Evolutionary conservation across 92 coral and sea anemone genomes (phyloP).

Genomic region (Blastomussa wellsi): DNA sequence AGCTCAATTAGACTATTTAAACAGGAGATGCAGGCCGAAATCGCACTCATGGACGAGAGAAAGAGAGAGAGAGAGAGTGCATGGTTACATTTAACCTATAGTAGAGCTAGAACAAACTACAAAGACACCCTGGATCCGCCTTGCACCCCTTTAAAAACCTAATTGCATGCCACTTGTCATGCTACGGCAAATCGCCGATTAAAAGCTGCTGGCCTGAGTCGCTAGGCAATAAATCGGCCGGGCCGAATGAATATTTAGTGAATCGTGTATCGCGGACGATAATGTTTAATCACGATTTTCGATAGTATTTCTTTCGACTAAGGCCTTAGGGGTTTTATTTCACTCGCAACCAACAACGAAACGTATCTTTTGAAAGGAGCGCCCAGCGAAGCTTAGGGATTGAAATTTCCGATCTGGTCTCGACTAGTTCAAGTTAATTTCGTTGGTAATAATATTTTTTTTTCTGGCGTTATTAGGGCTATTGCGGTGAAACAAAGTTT

Average conservation of each 20-base stretch:
- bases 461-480: conserved; percentile 76
- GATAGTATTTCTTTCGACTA: conserved; percentile 1
- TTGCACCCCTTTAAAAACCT: conserved; percentile 16
- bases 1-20: conserved; percentile 20
- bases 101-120: not conserved
- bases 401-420: conserved; percentile 30
- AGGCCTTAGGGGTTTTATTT: not conserved
- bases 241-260: conserved; percentile 33
- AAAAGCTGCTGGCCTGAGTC: conserved; percentile 33
- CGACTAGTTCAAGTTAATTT: conserved; percentile 63
- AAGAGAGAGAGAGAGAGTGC: no score
- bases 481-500: conserved; percentile 94
- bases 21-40: not conserved
- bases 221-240: conserved; percentile 32
- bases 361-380: not conserved
- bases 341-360: conserved; percentile 7
- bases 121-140: conserved; percentile 5
- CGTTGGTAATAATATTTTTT: conserved; percentile 73
- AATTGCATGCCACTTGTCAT: conserved; percentile 40
- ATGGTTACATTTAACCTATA: not conserved
- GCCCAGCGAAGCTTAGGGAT: not conserved
- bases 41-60: not conserved
- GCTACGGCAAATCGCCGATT: conserved; percentile 44
- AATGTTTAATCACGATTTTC: conserved; percentile 22
- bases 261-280: not conserved